A percentile compares a stretch with the other conserved stretches of the same genome.
phyloP scores from a whole-genome alignment of 2,113 vertebrate genomes.

The Puffinus mauretanicus region DNA sequence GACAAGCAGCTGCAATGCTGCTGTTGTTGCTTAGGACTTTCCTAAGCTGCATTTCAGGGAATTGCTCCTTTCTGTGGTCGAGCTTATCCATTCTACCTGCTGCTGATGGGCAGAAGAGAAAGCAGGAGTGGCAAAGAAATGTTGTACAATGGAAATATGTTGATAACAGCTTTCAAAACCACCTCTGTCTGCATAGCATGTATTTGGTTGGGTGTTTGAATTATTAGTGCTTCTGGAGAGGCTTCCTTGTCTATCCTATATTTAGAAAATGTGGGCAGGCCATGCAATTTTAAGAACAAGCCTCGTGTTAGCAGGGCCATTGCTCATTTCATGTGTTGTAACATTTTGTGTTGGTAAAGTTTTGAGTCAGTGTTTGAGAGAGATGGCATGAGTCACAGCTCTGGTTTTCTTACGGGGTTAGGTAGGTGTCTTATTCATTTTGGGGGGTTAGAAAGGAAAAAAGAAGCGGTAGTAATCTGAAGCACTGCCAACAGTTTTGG shows the following conservation, averaged over 20 bases:
- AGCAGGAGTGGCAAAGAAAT: not conserved
- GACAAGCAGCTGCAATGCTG: not conserved
- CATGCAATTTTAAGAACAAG: constrained; percentile 11
- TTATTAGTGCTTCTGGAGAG: constrained; percentile 9
- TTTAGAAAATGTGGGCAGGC: constrained; percentile 46
- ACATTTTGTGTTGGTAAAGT: not conserved
- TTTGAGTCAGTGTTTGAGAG: not conserved
- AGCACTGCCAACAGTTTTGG: not conserved
- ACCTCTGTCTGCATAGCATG: not conserved
- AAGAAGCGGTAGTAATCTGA: not conserved
- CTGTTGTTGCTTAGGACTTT: not conserved
- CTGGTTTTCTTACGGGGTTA: not conserved
- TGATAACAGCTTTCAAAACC: not conserved
- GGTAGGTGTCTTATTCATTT: not conserved
- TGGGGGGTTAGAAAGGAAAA: not conserved
- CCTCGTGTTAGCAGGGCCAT: not conserved
- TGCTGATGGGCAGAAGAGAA: not conserved
- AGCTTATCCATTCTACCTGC: not conserved
- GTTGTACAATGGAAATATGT: not conserved
- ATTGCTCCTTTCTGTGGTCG: not conserved
- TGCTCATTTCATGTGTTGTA: not conserved
- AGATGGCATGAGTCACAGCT: not conserved
- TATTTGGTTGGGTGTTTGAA: not conserved
- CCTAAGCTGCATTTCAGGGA: not conserved
- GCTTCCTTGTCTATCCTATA: constrained; percentile 5